Conservation (phyloP, 2,113 vertebrate species). For the Casuarius casuarius region DNA sequence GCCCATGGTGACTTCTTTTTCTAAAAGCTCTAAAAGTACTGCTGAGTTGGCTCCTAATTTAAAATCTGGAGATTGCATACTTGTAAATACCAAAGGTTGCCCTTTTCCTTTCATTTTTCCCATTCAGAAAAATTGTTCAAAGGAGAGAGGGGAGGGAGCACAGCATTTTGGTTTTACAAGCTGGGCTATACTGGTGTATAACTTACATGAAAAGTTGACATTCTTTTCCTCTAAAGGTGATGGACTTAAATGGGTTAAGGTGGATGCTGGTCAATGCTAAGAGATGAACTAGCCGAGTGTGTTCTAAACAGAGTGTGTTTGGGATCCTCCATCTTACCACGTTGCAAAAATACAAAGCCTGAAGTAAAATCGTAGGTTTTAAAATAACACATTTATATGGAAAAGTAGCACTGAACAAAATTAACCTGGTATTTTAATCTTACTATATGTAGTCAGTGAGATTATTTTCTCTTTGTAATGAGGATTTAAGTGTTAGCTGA, state of each 20-base stretch:
- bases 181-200: neutral
- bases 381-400: neutral
- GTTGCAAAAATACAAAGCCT: neutral
- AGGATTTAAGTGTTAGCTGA: neutral
- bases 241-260: neutral
- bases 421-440: neutral
- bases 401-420: neutral
- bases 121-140: neutral
- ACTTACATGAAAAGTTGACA: neutral
- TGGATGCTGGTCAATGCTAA: neutral
- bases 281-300: neutral
- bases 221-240: neutral
- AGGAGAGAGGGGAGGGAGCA: neutral
- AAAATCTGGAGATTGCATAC: neutral
- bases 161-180: neutral
- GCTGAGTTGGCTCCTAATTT: neutral
- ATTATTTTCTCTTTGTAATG: neutral
- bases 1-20: neutral
- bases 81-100: neutral
- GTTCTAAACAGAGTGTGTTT: neutral
- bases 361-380: neutral
- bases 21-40: neutral
- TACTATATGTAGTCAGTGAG: neutral
- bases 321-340: neutral
- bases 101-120: neutral